These are phyloP conservation scores for Cherax destructor DNA, from an alignment of 1,140 invertebrate genomes.

Conservation along the genomic window DNA sequence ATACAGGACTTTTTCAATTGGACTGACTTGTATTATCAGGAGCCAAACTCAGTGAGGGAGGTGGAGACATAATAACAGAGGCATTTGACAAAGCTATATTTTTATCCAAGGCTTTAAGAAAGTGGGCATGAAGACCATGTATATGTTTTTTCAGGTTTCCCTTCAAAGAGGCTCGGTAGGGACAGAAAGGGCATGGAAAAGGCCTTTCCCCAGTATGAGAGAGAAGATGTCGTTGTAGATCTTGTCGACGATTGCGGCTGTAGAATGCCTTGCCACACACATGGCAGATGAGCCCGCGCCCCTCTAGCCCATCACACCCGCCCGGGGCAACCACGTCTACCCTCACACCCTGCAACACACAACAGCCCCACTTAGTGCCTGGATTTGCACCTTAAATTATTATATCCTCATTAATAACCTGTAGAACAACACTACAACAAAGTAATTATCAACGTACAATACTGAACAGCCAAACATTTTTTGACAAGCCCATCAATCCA, in stretches of 20 bases:
- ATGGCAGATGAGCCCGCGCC: slow-evolving; percentile 56
- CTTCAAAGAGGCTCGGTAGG: slow-evolving; percentile 68
- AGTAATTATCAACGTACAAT: not conserved
- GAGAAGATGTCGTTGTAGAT: slow-evolving; percentile 67
- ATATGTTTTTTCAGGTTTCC: slow-evolving; percentile 70
- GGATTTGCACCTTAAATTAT: not conserved
- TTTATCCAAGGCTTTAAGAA: slow-evolving; percentile 30
- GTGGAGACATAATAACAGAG: slow-evolving; percentile 18
- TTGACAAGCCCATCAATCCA: not conserved
- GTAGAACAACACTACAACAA: not conserved
- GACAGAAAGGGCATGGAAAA: slow-evolving; percentile 68
- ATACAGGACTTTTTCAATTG: slow-evolving; percentile 19
- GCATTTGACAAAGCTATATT: not conserved
- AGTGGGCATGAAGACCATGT: slow-evolving; percentile 46
- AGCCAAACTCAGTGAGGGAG: slow-evolving; percentile 2
- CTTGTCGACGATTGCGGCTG: slow-evolving; percentile 69
- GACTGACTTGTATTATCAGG: slow-evolving; percentile 25
- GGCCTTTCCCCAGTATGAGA: slow-evolving; percentile 69
- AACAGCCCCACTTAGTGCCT: slow-evolving; percentile 67
- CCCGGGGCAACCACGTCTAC: slow-evolving; percentile 57
- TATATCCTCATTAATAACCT: slow-evolving; percentile 1
- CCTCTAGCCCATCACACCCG: slow-evolving; percentile 61
- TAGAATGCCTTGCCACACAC: slow-evolving; percentile 69
- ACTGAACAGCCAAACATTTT: not conserved
- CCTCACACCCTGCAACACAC: slow-evolving; percentile 70